These are phyloP conservation scores for Lycocerus yunnanus DNA, from an alignment of 2,888 invertebrate genomes.

Conservation along the genomic window DNA sequence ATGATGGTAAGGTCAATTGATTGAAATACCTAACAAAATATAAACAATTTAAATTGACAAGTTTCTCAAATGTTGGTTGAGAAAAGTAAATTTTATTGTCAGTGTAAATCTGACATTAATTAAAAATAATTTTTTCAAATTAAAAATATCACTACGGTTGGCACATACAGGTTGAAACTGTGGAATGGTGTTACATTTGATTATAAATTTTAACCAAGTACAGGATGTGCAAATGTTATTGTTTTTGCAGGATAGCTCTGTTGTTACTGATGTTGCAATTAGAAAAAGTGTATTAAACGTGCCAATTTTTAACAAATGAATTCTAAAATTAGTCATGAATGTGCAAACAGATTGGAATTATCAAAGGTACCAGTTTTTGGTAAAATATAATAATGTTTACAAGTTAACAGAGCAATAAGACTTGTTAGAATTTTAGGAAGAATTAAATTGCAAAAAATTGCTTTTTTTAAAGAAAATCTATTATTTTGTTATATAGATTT, in stretches of 20 bases:
- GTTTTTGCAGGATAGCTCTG: neutral
- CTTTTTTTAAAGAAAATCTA: too few relatives aligned
- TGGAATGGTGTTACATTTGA: neutral
- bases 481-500: too few relatives aligned
- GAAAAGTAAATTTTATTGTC: neutral
- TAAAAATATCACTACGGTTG: neutral
- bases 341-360: too few relatives aligned
- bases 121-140: neutral
- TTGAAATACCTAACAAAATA: neutral
- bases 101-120: neutral
- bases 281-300: too few relatives aligned
- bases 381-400: too few relatives aligned
- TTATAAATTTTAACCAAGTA: neutral
- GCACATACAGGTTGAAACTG: neutral
- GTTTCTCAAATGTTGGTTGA: neutral
- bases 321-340: too few relatives aligned
- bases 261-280: too few relatives aligned
- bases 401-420: too few relatives aligned
- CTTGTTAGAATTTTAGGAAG: too few relatives aligned
- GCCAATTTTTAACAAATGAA: too few relatives aligned
- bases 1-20: slow-evolving; percentile 57
- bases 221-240: neutral
- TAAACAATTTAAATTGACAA: neutral
- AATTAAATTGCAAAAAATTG: too few relatives aligned
- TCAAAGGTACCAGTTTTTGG: too few relatives aligned